phyloP scores from a whole-genome alignment of 2,113 vertebrate genomes.

The Bos javanicus region DNA sequence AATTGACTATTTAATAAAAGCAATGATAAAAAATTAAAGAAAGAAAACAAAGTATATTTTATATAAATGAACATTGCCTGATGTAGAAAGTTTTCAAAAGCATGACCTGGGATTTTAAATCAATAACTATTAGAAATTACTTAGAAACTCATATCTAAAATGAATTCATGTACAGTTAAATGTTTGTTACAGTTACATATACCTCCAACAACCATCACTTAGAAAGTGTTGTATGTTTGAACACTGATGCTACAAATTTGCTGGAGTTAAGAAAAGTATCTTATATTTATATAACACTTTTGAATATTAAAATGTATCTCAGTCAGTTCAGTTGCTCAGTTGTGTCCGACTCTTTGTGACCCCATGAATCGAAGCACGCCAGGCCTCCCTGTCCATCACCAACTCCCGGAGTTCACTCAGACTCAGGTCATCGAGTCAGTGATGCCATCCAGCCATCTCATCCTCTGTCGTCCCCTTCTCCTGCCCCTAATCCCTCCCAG shows the following conservation, averaged over 20 bases:
- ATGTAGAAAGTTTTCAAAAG: not conserved
- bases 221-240: not conserved
- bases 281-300: not conserved
- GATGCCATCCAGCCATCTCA: too few relatives aligned
- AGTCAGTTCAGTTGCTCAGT: too few relatives aligned
- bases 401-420: too few relatives aligned
- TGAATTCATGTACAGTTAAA: not conserved
- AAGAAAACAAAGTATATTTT: not conserved
- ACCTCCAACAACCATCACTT: not conserved
- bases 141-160: not conserved
- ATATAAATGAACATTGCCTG: not conserved
- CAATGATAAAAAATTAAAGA: not conserved
- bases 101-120: not conserved
- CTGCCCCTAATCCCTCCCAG: too few relatives aligned
- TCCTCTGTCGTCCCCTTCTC: too few relatives aligned
- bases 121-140: not conserved
- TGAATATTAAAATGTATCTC: not conserved
- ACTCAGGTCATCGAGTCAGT: too few relatives aligned
- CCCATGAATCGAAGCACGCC: too few relatives aligned
- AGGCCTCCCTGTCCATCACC: too few relatives aligned
- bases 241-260: not conserved
- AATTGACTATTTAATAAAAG: not conserved
- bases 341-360: accelerated
- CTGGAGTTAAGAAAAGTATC: not conserved
- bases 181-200: too few relatives aligned